phyloP scores from a whole-genome alignment of 2,113 vertebrate genomes.

The Meleagris gallopavo region DNA sequence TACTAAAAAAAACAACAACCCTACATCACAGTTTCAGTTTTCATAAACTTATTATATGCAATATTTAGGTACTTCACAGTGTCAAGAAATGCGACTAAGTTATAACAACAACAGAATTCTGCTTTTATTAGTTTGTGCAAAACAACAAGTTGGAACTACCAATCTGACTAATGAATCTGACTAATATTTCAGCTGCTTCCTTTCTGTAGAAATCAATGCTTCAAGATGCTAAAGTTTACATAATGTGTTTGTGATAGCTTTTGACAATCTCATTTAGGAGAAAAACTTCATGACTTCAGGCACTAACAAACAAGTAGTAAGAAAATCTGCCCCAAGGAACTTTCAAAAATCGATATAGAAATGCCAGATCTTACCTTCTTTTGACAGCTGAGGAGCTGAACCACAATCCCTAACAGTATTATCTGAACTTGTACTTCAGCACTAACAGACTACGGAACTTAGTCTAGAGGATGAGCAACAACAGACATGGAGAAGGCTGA shows the following conservation, averaged over 20 bases:
- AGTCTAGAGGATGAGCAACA: neutral
- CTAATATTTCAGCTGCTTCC: neutral
- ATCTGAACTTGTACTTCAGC: neutral
- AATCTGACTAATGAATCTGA: neutral
- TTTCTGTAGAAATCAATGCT: neutral
- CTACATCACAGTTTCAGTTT: neutral
- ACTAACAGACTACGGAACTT: neutral
- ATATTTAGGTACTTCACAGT: neutral
- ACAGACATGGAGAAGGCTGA: neutral
- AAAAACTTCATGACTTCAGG: constrained; percentile 4
- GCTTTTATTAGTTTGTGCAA: neutral
- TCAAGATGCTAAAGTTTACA: neutral
- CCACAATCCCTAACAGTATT: neutral
- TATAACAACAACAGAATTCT: neutral
- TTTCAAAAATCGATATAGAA: constrained; percentile 22
- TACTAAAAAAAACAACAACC: neutral
- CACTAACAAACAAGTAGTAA: neutral
- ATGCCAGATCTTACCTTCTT: constrained; percentile 27
- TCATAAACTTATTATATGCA: neutral
- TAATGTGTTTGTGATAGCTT: neutral
- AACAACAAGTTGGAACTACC: neutral
- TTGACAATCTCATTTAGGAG: neutral
- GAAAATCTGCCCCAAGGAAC: neutral
- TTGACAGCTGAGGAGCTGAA: constrained; percentile 22
- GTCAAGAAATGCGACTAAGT: neutral